A percentile compares a stretch with the other conserved stretches of the same genome.
Evolutionary conservation across 2,888 invertebrate species (phyloP).

Genomic region (Catonia carolina): DNA sequence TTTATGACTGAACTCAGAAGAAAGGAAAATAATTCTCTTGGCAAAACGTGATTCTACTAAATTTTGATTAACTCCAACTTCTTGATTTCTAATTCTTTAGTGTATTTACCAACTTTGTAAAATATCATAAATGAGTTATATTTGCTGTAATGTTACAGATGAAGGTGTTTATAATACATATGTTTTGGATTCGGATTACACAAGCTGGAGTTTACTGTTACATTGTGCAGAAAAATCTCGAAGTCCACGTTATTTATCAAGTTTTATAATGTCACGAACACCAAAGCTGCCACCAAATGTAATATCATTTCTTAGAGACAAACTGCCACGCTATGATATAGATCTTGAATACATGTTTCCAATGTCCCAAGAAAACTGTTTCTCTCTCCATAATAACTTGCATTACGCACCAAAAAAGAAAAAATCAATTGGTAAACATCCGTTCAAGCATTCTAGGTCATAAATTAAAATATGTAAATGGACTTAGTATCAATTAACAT

Average conservation of each 20-base stretch:
- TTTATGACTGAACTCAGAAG: no score
- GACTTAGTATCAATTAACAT: no score
- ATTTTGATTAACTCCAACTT: no score
- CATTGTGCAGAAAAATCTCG: slow-evolving; percentile 81
- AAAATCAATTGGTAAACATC: neutral
- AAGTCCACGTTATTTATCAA: slow-evolving; percentile 71
- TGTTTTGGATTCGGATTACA: slow-evolving; percentile 76
- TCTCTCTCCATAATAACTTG: slow-evolving; percentile 31
- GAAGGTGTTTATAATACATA: slow-evolving; percentile 85
- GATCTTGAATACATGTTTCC: slow-evolving; percentile 77
- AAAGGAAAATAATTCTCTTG: no score
- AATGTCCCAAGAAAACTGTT: slow-evolving; percentile 66
- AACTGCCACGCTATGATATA: slow-evolving; percentile 71
- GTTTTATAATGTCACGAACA: slow-evolving; percentile 67
- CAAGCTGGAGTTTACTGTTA: slow-evolving; percentile 72
- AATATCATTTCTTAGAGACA: slow-evolving; percentile 65
- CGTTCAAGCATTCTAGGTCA: no score
- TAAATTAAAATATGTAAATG: no score
- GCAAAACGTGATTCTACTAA: no score
- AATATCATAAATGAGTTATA: no score
- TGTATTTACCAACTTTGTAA: no score
- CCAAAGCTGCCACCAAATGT: slow-evolving; percentile 57
- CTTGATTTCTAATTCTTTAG: no score
- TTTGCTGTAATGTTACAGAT: slow-evolving; percentile 36
- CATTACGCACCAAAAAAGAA: slow-evolving; percentile 20